Evolutionary conservation across 2,888 invertebrate genomes (phyloP).

Genomic region (Drosophila koepferae): DNA sequence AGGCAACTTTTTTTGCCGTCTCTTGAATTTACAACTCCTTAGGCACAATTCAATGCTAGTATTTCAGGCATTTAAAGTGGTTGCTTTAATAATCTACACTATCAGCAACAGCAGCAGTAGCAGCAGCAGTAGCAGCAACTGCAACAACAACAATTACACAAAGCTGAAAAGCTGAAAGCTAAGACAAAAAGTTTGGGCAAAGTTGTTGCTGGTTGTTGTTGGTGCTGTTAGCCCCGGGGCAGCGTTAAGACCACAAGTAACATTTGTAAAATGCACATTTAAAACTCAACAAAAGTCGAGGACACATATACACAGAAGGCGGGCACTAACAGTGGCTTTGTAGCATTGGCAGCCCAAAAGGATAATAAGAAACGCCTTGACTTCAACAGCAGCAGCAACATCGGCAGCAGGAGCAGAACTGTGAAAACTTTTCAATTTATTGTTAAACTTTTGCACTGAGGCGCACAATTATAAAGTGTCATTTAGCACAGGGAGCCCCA

Average conservation of each 20-base stretch:
- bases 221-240: slow-evolving; percentile 35
- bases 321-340: slow-evolving; percentile 22
- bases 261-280: slow-evolving; percentile 81
- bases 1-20: slow-evolving; percentile 21
- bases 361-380: slow-evolving; percentile 76
- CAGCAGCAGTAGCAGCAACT: neutral
- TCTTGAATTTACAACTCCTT: slow-evolving; percentile 61
- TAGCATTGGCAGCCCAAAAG: slow-evolving; percentile 66
- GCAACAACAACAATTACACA: slow-evolving; percentile 42
- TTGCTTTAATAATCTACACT: slow-evolving; percentile 70
- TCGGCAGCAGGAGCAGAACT: slow-evolving; percentile 49
- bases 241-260: slow-evolving; percentile 78
- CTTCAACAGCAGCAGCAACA: slow-evolving; percentile 53
- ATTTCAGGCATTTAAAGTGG: slow-evolving; percentile 54
- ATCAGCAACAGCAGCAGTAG: slow-evolving; percentile 31
- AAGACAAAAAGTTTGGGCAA: slow-evolving; percentile 71
- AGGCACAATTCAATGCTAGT: slow-evolving; percentile 43
- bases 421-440: slow-evolving; percentile 82
- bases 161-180: slow-evolving; percentile 59
- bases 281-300: slow-evolving; percentile 66
- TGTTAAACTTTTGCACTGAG: slow-evolving; percentile 81
- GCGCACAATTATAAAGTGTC: slow-evolving; percentile 83
- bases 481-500: slow-evolving; percentile 70
- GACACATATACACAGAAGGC: slow-evolving; percentile 34
- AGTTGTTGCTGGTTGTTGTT: slow-evolving; percentile 54